A percentile compares a stretch with the other conserved stretches of the same genome.
phyloP scores from a whole-genome alignment of 2,888 invertebrate genomes.

The Xestoiulus laeticollis region DNA sequence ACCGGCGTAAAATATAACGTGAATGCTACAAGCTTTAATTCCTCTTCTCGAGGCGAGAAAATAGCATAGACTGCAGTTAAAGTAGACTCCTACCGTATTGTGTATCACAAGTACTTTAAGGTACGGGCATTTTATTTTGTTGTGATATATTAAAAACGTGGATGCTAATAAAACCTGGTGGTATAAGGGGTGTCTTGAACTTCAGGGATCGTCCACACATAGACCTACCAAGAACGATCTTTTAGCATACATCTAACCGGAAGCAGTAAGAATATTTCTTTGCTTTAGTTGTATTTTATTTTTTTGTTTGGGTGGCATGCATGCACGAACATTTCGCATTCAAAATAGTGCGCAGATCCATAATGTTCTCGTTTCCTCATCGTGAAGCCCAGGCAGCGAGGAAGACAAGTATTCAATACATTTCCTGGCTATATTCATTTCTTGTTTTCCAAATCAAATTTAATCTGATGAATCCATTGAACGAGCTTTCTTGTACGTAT shows the following conservation, averaged over 20 bases:
- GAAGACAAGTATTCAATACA: neutral
- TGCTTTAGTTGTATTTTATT: neutral
- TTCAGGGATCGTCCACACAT: neutral
- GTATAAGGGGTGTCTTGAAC: neutral
- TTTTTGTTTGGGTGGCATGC: neutral
- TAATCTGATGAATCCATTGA: slow-evolving; percentile 32
- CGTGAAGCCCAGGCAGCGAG: neutral
- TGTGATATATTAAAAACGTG: neutral
- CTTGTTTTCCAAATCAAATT: slow-evolving; percentile 13
- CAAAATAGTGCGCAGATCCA: neutral
- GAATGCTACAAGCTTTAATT: no score
- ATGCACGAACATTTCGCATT: neutral
- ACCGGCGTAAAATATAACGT: no score
- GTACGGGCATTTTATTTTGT: no score
- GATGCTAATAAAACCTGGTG: neutral
- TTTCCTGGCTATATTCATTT: neutral
- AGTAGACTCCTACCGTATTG: no score
- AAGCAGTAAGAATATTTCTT: neutral
- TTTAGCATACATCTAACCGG: neutral
- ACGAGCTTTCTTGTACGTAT: neutral
- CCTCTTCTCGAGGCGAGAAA: no score
- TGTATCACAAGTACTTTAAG: no score
- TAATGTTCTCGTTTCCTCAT: neutral
- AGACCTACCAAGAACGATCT: neutral
- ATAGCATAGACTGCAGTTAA: no score